phyloP scores from a whole-genome alignment of 1,140 invertebrate genomes.

The Procambarus virginalis region DNA sequence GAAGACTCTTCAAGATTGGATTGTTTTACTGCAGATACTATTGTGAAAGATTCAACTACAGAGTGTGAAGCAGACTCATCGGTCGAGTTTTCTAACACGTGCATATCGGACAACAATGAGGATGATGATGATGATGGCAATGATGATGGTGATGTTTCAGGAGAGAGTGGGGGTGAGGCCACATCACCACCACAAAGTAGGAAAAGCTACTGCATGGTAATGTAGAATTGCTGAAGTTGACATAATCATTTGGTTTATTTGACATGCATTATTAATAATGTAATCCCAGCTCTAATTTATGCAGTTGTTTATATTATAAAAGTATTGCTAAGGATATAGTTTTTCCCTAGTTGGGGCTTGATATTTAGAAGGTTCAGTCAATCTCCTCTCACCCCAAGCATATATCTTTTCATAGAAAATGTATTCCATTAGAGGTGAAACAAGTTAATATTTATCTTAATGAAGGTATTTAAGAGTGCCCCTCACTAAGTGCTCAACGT shows the following conservation, averaged over 20 bases:
- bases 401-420: too few species aligned
- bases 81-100: neutral
- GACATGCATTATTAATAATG: neutral
- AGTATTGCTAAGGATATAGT: too few species aligned
- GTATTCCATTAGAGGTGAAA: too few species aligned
- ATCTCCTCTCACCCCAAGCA: too few species aligned
- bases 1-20: constrained; percentile 2
- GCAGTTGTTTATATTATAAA: too few species aligned
- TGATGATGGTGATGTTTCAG: constrained; percentile 16
- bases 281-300: neutral
- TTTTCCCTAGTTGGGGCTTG: too few species aligned
- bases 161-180: neutral
- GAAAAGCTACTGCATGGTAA: constrained; percentile 1
- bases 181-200: neutral
- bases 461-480: too few species aligned
- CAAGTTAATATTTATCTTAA: too few species aligned
- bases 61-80: neutral
- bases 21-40: constrained; percentile 6
- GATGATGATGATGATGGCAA: constrained; percentile 25
- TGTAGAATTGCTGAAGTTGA: neutral
- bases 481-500: too few species aligned
- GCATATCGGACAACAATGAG: neutral
- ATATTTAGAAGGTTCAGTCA: too few species aligned
- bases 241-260: neutral
- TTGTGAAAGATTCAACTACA: neutral